Conservation (phyloP, 2,113 vertebrate genomes). For the Semicossyphus pulcher region DNA sequence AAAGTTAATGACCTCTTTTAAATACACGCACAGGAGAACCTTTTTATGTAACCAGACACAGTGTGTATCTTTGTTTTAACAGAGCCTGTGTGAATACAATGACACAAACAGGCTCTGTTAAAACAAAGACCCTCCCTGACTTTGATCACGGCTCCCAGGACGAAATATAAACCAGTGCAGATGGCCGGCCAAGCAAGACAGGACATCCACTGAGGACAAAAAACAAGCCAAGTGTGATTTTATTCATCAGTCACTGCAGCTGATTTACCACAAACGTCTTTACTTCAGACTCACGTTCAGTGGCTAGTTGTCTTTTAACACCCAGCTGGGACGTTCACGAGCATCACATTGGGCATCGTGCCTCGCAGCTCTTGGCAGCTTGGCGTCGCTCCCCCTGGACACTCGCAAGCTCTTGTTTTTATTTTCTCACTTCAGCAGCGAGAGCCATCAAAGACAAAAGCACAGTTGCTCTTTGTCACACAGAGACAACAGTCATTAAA, state of each 20-base stretch:
- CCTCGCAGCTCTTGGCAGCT: constrained; percentile 57
- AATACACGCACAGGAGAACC: constrained; percentile 58
- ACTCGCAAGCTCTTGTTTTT: constrained; percentile 58
- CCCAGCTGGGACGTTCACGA: constrained; percentile 60
- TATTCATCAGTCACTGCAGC: background rate
- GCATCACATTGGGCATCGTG: constrained; percentile 61
- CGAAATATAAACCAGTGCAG: constrained; percentile 25
- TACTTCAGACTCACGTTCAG: background rate
- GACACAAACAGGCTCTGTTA: constrained; percentile 38
- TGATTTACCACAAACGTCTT: background rate
- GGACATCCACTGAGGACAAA: constrained; percentile 20
- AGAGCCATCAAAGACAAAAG: constrained; percentile 75
- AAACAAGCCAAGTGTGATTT: background rate
- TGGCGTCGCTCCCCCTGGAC: constrained; percentile 56
- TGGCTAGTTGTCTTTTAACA: constrained; percentile 61
- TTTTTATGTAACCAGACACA: constrained; percentile 64
- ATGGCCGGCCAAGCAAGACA: constrained; percentile 18
- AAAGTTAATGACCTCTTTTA: constrained; percentile 69
- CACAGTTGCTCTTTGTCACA: constrained; percentile 42
- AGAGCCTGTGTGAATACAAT: constrained; percentile 51
- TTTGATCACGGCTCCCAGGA: constrained; percentile 10
- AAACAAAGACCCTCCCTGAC: constrained; percentile 31
- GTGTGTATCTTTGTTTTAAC: constrained; percentile 47
- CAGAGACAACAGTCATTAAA: too few relatives aligned
- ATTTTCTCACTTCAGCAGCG: constrained; percentile 66